Evolutionary conservation across 2,888 invertebrate genomes (phyloP).

Genomic region (Campoletis raptor): DNA sequence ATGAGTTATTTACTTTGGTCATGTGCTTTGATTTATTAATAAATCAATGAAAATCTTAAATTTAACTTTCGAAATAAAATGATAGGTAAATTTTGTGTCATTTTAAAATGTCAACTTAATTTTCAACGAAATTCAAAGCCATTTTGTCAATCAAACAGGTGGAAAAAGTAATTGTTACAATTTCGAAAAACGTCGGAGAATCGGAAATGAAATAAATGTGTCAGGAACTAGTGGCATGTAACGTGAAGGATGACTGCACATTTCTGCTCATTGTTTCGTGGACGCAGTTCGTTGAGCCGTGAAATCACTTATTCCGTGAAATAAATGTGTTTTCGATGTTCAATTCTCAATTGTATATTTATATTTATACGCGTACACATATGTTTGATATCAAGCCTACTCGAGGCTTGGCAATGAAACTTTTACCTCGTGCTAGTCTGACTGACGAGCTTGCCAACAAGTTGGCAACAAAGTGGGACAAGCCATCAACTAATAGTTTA

Average conservation of each 20-base stretch:
- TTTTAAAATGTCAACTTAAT: not conserved
- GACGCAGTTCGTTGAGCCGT: constrained; percentile 66
- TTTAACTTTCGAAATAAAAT: not conserved
- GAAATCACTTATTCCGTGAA: constrained; percentile 58
- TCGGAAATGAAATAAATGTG: not conserved
- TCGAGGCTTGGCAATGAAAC: constrained; percentile 57
- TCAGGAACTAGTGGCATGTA: not conserved
- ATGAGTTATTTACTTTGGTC: not conserved
- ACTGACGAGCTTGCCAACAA: constrained; percentile 40
- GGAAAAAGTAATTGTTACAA: not conserved
- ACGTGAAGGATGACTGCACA: not conserved
- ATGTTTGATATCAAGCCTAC: constrained; percentile 25
- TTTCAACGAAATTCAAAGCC: not conserved
- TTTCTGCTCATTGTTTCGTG: not conserved
- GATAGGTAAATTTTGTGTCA: fast-evolving
- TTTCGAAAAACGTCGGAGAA: not conserved
- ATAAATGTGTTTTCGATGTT: constrained; percentile 12
- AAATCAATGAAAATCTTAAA: not conserved
- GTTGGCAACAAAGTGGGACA: constrained; percentile 57
- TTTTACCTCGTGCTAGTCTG: constrained; percentile 21
- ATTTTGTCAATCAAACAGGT: not conserved
- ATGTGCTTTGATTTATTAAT: not conserved
- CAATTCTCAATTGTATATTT: not conserved
- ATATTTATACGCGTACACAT: constrained; percentile 18
- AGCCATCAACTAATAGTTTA: constrained; percentile 44